Conservation (phyloP, 2,888 invertebrate genomes). For the Metacarcinus magister region DNA sequence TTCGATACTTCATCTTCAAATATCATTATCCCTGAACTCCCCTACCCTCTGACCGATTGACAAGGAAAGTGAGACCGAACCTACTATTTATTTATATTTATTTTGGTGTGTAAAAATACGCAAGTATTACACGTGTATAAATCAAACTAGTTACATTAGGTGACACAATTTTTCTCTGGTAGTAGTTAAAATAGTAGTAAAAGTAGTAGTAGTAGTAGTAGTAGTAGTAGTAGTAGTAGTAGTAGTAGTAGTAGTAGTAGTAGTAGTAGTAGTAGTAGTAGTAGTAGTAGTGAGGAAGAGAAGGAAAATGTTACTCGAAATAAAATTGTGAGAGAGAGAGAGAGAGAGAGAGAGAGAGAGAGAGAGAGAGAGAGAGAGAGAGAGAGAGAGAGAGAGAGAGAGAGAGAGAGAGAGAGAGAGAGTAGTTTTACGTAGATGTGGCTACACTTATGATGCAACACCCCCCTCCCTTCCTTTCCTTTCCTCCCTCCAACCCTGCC, state of each 20-base stretch:
- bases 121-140: too few species aligned
- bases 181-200: not conserved
- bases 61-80: too few species aligned
- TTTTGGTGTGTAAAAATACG: too few species aligned
- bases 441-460: not conserved
- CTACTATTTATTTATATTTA: too few species aligned
- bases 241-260: not conserved
- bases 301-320: too few species aligned
- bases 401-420: constrained; percentile 28
- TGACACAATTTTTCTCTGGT: too few species aligned
- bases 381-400: not conserved
- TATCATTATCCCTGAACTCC: too few species aligned
- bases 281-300: too few species aligned
- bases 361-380: constrained; percentile 5
- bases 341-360: not conserved
- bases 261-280: not conserved
- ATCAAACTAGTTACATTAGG: too few species aligned
- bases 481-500: too few species aligned
- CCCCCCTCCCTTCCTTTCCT: not conserved
- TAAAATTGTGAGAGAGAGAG: not conserved
- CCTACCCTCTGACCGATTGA: too few species aligned
- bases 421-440: not conserved
- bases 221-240: constrained; percentile 53
- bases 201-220: constrained; percentile 50
- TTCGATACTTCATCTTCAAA: too few species aligned